Evolutionary conservation across 2,888 invertebrate genomes (phyloP).

Genomic region (Cryptus viduatorius): DNA sequence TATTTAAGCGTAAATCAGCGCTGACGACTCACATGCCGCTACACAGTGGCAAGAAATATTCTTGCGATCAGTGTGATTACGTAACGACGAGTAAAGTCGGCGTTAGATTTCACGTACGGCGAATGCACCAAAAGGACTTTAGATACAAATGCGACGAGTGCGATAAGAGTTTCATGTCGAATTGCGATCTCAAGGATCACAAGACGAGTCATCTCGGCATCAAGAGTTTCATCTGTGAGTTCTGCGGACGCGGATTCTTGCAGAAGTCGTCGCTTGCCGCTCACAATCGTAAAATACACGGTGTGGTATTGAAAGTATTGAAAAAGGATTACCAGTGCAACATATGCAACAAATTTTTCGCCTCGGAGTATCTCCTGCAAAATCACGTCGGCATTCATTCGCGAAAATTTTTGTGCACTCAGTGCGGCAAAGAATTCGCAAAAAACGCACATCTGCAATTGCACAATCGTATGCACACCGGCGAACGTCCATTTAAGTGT

Average conservation of each 20-base stretch:
- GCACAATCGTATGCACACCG: slow-evolving; percentile 81
- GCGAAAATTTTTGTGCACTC: slow-evolving; percentile 50
- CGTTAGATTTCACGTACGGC: slow-evolving; percentile 64
- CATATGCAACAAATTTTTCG: slow-evolving; percentile 62
- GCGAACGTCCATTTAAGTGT: slow-evolving; percentile 82
- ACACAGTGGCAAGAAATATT: slow-evolving; percentile 48
- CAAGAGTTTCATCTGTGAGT: slow-evolving; percentile 67
- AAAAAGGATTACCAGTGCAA: slow-evolving; percentile 46
- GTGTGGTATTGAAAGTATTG: slow-evolving; percentile 54
- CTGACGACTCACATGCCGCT: slow-evolving; percentile 74
- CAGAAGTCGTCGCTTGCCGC: slow-evolving; percentile 44
- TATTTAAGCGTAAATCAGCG: slow-evolving; percentile 75
- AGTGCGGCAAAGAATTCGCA: slow-evolving; percentile 59
- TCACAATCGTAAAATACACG: slow-evolving; percentile 56
- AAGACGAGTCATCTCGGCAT: slow-evolving; percentile 47
- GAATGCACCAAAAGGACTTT: slow-evolving; percentile 58
- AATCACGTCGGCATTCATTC: slow-evolving; percentile 58
- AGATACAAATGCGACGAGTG: slow-evolving; percentile 62
- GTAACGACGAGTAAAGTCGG: slow-evolving; percentile 58
- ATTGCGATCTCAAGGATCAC: slow-evolving; percentile 66
- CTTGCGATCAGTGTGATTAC: slow-evolving; percentile 55
- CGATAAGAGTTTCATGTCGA: slow-evolving; percentile 59
- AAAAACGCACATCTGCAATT: slow-evolving; percentile 77
- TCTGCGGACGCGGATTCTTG: slow-evolving; percentile 69
- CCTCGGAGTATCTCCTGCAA: slow-evolving; percentile 51